Evolutionary conservation across 2,113 vertebrate genomes (phyloP).

Genomic region (Ageneiosus marmoratus): DNA sequence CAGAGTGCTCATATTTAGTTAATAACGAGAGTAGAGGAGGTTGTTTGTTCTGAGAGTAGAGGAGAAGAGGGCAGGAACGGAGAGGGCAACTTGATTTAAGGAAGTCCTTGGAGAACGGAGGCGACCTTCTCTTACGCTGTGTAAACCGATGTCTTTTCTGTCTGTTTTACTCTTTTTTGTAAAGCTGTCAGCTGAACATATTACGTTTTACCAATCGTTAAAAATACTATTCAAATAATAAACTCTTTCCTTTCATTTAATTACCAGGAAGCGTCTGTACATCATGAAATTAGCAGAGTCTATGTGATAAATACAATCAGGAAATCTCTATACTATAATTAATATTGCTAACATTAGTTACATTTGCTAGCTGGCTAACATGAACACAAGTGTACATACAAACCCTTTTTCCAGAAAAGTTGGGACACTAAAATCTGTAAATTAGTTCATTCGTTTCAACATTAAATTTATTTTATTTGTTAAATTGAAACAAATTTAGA

Average conservation of each 20-base stretch:
- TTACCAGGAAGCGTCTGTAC: neutral
- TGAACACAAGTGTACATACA: neutral
- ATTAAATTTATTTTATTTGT: too few relatives aligned
- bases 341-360: neutral
- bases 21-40: conserved; percentile 87
- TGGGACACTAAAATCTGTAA: too few relatives aligned
- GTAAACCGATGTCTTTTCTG: conserved; percentile 64
- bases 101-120: conserved; percentile 74
- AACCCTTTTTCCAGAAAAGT: too few relatives aligned
- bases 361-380: neutral
- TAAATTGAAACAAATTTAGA: too few relatives aligned
- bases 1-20: conserved; percentile 88
- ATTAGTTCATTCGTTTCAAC: too few relatives aligned
- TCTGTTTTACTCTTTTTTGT: neutral
- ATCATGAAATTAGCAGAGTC: too few relatives aligned
- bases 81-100: conserved; percentile 77
- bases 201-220: neutral
- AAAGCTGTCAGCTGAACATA: neutral
- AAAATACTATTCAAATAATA: neutral
- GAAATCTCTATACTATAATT: neutral
- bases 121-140: conserved; percentile 75
- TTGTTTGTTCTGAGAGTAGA: conserved; percentile 73
- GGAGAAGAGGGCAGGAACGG: conserved; percentile 66
- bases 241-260: neutral
- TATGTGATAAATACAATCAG: neutral